phyloP scores from a whole-genome alignment of 1,140 invertebrate species.

The Nymphalis io region DNA sequence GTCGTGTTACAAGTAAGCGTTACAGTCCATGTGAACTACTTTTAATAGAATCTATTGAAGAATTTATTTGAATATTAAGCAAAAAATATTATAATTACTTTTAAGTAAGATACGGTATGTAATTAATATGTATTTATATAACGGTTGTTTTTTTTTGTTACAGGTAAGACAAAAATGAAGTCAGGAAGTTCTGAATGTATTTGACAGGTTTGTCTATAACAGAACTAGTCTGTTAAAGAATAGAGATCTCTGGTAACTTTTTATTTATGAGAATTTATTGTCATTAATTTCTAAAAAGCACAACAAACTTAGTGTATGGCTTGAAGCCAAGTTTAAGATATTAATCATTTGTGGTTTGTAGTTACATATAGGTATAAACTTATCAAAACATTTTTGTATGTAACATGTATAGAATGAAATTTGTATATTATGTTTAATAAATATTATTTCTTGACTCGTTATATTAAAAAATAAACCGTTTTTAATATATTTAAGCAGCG shows the following conservation, averaged over 20 bases:
- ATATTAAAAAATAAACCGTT: too few relatives aligned
- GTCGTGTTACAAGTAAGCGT: constrained; percentile 56
- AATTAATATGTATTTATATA: too few relatives aligned
- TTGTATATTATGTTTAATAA: too few relatives aligned
- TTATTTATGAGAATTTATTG: constrained; percentile 25
- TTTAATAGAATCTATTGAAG: constrained; percentile 37
- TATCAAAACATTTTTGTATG: constrained; percentile 12
- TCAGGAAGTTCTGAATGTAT: background rate
- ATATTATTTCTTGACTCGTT: too few relatives aligned
- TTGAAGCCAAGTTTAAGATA: constrained; percentile 51
- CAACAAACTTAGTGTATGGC: constrained; percentile 51
- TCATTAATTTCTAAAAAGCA: constrained; percentile 41
- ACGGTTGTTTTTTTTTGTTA: constrained; percentile 26
- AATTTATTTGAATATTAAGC: constrained; percentile 9
- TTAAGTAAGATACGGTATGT: background rate
- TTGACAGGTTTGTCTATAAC: constrained; percentile 8
- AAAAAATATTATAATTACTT: background rate
- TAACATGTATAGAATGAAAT: too few relatives aligned
- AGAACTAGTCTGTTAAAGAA: constrained; percentile 1
- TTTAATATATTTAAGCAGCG: too few relatives aligned
- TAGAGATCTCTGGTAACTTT: constrained; percentile 3
- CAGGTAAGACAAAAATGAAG: constrained; percentile 38
- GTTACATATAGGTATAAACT: constrained; percentile 27
- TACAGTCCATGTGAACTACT: constrained; percentile 55
- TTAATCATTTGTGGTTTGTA: constrained; percentile 57